Conservation (phyloP, 2,113 vertebrate species). For the Coracopsis vasa region DNA sequence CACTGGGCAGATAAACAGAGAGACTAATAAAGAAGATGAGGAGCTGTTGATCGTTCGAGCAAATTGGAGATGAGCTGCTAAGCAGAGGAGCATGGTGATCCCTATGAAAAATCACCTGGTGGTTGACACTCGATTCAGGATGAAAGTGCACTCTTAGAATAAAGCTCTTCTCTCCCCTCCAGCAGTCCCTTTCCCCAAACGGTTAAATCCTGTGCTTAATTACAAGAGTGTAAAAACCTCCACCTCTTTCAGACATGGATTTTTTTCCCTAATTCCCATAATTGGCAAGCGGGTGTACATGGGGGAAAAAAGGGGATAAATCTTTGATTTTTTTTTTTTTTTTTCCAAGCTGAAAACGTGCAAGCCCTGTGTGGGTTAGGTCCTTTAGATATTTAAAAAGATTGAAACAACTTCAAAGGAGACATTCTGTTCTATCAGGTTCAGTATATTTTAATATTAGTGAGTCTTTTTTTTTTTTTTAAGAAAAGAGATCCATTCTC, state of each 20-base stretch:
- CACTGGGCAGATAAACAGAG: conserved; percentile 54
- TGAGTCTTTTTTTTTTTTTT: neutral
- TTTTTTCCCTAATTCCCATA: conserved; percentile 44
- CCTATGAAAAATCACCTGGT: conserved; percentile 30
- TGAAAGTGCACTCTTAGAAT: neutral
- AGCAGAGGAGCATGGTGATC: neutral
- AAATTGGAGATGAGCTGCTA: conserved; percentile 13
- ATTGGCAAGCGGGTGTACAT: conserved; percentile 20
- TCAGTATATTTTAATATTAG: conserved; percentile 65
- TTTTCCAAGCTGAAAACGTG: conserved; percentile 31
- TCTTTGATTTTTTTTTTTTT: conserved; percentile 48
- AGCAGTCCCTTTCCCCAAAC: neutral
- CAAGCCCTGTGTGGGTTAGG: conserved; percentile 58
- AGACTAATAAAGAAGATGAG: conserved; percentile 39
- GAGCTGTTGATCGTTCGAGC: neutral
- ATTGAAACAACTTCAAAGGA: conserved; percentile 68
- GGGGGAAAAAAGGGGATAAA: conserved; percentile 43
- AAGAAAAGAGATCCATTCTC: conserved; percentile 42
- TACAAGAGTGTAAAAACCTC: conserved; percentile 3
- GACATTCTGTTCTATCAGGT: conserved; percentile 64
- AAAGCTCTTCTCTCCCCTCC: neutral
- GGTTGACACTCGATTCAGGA: conserved; percentile 7
- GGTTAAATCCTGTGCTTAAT: conserved; percentile 33
- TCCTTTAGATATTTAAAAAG: conserved; percentile 68
- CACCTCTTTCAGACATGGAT: conserved; percentile 14